These are phyloP conservation scores for Phrynocephalus guinanensis DNA, from an alignment of 2,797 vertebrate species.

Conservation along the genomic window DNA sequence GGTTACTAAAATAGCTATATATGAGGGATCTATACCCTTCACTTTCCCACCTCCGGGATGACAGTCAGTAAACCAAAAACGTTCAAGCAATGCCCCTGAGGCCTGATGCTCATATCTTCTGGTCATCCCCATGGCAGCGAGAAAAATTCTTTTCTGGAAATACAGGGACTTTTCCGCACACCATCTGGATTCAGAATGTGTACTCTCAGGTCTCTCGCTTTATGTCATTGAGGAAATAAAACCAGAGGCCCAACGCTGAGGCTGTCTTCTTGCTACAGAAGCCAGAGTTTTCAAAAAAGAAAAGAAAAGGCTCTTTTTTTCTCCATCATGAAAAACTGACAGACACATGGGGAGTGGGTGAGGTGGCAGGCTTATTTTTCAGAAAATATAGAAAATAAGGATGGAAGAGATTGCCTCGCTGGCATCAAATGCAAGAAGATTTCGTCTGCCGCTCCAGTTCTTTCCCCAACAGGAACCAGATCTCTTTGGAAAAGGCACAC, in stretches of 20 bases:
- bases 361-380: neutral
- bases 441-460: too few species aligned
- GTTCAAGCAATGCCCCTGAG: neutral
- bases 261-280: neutral
- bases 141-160: neutral
- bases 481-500: too few species aligned
- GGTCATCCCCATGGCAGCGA: neutral
- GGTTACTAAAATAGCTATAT: too few species aligned
- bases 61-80: slow-evolving; percentile 22
- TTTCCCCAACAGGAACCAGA: too few species aligned
- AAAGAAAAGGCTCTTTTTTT: neutral
- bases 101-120: neutral
- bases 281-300: neutral
- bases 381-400: neutral
- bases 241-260: too few species aligned
- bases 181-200: neutral
- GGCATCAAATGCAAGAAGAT: too few species aligned
- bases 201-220: neutral
- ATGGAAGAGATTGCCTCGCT: neutral
- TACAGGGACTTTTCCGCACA: neutral
- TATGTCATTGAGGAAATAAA: neutral
- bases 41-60: neutral
- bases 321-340: neutral
- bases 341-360: too few species aligned
- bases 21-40: too few species aligned